Evolutionary conservation across 2,113 vertebrate genomes (phyloP).

Genomic region (Asarcornis scutulata): DNA sequence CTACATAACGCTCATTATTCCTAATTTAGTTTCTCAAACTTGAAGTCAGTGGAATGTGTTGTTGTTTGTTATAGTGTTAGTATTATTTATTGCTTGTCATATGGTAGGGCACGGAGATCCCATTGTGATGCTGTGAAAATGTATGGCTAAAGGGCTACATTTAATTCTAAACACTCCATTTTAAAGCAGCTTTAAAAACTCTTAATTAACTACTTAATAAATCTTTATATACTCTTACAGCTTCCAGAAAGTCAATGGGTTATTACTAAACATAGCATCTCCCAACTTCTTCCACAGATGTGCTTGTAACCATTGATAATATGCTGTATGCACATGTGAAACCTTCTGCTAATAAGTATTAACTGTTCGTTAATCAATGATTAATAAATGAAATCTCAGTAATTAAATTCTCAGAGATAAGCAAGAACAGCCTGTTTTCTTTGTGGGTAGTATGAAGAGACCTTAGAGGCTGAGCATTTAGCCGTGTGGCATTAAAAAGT

Average conservation of each 20-base stretch:
- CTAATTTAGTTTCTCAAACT: conserved; percentile 19
- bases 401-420: not conserved
- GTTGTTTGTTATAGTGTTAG: not conserved
- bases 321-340: not conserved
- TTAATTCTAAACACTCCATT: not conserved
- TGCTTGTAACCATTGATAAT: not conserved
- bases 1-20: not conserved
- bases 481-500: not conserved
- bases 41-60: not conserved
- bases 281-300: not conserved
- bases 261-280: not conserved
- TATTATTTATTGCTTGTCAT: conserved; percentile 18
- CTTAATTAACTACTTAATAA: conserved; percentile 10
- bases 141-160: not conserved
- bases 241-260: not conserved
- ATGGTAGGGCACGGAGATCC: not conserved
- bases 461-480: not conserved
- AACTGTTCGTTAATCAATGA: not conserved
- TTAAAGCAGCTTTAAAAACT: not conserved
- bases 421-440: not conserved
- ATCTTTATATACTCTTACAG: not conserved
- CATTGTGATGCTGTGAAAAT: not conserved
- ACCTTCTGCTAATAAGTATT: not conserved
- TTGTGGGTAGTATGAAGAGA: not conserved
- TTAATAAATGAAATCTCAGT: not conserved